phyloP scores from a whole-genome alignment of 2,888 invertebrate genomes.

The Ashinkailepas kermadecensis region DNA sequence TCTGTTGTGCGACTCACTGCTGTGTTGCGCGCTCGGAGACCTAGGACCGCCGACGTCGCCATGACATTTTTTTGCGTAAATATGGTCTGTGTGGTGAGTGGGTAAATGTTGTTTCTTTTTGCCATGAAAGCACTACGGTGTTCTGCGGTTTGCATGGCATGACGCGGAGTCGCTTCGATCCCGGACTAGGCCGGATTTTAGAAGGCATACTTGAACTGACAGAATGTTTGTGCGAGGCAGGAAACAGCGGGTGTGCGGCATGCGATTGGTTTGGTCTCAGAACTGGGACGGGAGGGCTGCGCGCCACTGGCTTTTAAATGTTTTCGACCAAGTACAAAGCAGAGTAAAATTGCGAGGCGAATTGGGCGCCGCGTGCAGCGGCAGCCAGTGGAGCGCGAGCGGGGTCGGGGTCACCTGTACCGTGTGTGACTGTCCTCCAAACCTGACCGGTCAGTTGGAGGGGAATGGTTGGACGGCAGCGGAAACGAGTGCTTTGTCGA shows the following conservation, averaged over 20 bases:
- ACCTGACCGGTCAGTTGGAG: too few species aligned
- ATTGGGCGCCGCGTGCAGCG: too few species aligned
- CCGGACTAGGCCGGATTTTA: background rate
- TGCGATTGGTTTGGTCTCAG: too few species aligned
- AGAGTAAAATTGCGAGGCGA: background rate
- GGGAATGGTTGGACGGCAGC: too few species aligned
- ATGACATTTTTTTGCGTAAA: background rate
- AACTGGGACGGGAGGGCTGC: background rate
- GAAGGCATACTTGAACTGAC: background rate
- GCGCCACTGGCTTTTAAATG: background rate
- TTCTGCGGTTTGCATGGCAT: background rate
- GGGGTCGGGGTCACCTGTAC: too few species aligned
- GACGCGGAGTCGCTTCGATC: background rate
- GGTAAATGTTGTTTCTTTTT: background rate
- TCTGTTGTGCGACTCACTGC: background rate
- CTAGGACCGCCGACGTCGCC: too few species aligned
- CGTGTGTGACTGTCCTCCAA: too few species aligned
- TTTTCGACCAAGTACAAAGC: conserved; percentile 18
- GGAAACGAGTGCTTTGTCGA: background rate
- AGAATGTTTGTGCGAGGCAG: background rate
- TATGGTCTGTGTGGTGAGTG: conserved; percentile 17
- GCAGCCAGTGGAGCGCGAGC: too few species aligned
- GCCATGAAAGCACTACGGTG: background rate
- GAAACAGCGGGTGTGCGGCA: too few species aligned
- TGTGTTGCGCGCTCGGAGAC: background rate